Base-by-base conservation (phyloP, 1,140 invertebrate species). In the Brachionus rubens region DNA sequence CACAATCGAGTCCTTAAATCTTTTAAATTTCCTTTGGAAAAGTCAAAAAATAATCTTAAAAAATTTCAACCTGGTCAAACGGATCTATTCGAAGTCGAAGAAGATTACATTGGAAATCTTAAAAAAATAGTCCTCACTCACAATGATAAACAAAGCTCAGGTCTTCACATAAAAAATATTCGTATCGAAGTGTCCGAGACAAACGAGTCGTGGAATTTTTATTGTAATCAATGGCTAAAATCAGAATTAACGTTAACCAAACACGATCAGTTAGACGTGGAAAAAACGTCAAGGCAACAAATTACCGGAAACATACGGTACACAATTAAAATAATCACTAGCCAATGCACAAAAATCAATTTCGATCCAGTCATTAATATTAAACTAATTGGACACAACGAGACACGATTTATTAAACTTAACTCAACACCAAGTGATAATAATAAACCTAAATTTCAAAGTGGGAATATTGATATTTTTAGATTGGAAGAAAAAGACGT, bases 51-150 rank as follows among this genome's bases (percentile, higher is more conserved):
- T 1, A 77, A 78, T 77, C 81, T 81, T 72, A 82, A 85, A 76
- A 83, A 83, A 75, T 85, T 85, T 81, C 83, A 85, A 78, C 81
- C 80, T 72, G 83, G 82, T 78, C 79, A 82, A 78, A 83, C 80
- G 56, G 83, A 85, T 79, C 78, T 80, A 19, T 85, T 84, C 78
- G 76, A 78, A 48, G 76, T 85, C 10, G 82, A 85, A 78, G 83
- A 82, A 46, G 82, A 82, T 24, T 80, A 79, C 21, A 75, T 85
- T 75, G 79, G 78, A 76, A 80, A 82, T 48, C 50, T 85, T 10
- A 78, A 78, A n/a, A 85, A 83, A 75, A 82, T 85, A 40, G 65
- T 80, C 1, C 79, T 85, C 10, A 82, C 82, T 1, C 82, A 84
- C 78, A 81, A 85, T 77, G 82, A 81, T 19, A 81, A 81, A 14